Evolutionary conservation across 1,140 invertebrate species (phyloP), one percentile per base, ranked within the genome.

Genomic region (Lutraria rhynchaena): DNA sequence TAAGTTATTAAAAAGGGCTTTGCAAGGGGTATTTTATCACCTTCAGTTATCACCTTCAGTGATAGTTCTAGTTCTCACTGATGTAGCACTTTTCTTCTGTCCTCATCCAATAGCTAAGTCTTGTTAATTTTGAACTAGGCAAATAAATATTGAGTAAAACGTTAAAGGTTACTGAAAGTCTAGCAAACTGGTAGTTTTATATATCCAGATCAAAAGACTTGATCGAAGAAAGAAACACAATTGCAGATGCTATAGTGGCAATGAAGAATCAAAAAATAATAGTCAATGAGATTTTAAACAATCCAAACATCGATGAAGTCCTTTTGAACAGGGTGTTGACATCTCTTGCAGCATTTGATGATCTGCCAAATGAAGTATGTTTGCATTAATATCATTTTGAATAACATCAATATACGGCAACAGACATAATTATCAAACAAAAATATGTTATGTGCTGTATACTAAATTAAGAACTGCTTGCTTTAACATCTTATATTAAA

Each of bases 181-280:
- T n/a, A 11, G 44, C 9, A 11, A n/a, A n/a, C n/a, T n/a, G n/a
- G n/a, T n/a, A n/a, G n/a, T n/a, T n/a, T n/a, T n/a, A n/a, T n/a
- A n/a, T 11, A 44, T 44, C n/a, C 41, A 41, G 1, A 44, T 41
- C 24, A 1, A 7, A 27, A 65, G 27, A 22, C 1, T 44, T 22
- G 31, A 5, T 3, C n/a, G 37, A 65, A 22, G 46, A 70, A 22
- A 70, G 46, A 70, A 70, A 70, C 22, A 70, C 24, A 70, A 70
- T 70, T 41, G 65, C 49, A 5, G 65, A 70, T 31, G 65, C 65
- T 1, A 31, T 70, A 31, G 37, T 49, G 27, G 65, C 44, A 13
- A 1, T 70, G 22, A 70, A 70, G n/a, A 29, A 31, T 4, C 65
- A 70, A 33, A 22, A 51, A 22, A 27, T 70, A 17, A 51, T 70